Evolutionary conservation across 2,113 vertebrate genomes (phyloP).

Genomic region (Xenus cinereus): DNA sequence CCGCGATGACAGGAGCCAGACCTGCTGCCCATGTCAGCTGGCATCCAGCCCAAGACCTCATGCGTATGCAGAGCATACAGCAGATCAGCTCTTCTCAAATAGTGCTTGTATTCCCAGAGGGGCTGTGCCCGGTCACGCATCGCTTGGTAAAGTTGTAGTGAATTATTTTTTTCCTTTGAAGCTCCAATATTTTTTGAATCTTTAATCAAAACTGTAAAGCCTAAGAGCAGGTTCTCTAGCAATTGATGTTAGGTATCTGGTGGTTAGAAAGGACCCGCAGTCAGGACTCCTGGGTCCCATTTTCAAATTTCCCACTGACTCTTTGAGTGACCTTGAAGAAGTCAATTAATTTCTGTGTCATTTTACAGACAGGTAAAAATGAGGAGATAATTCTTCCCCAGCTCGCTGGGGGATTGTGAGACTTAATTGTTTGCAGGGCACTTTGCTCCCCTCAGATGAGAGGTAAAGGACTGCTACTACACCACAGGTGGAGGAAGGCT

Average conservation of each 20-base stretch:
- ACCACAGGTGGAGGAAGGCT: neutral
- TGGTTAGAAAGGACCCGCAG: neutral
- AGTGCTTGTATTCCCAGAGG: neutral
- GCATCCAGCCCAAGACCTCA: neutral
- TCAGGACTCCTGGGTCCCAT: conserved; percentile 46
- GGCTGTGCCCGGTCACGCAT: neutral
- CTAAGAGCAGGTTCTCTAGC: neutral
- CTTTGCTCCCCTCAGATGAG: neutral
- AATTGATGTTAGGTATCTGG: conserved; percentile 23
- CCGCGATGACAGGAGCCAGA: neutral
- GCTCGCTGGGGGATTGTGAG: neutral
- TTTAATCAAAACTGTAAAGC: conserved; percentile 44
- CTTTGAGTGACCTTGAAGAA: conserved; percentile 52
- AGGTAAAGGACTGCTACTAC: neutral
- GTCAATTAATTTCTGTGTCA: conserved; percentile 61
- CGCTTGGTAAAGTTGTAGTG: neutral
- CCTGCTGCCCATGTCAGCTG: neutral
- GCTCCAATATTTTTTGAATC: neutral
- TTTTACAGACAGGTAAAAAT: conserved; percentile 61
- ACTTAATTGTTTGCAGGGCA: conserved; percentile 47
- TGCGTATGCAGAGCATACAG: neutral
- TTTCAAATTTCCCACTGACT: conserved; percentile 29
- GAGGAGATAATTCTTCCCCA: conserved; percentile 41
- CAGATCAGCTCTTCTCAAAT: neutral
- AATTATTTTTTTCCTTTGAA: conserved; percentile 13